Base-by-base conservation (phyloP, 1,140 invertebrate species). In the Coelopa frigida region DNA sequence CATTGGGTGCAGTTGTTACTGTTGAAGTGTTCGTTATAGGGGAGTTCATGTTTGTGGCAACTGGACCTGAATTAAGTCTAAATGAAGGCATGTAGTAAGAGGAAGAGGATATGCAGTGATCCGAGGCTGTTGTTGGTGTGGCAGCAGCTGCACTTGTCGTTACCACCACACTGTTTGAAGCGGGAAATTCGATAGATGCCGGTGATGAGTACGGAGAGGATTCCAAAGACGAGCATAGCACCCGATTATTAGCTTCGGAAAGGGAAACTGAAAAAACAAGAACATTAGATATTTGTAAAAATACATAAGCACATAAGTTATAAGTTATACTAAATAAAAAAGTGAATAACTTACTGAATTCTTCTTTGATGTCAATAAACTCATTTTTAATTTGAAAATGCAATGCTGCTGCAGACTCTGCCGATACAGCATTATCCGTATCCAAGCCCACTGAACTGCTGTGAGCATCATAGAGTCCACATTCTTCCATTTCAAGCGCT, bases 401-500 rank as follows among this genome's bases (percentile, higher is more conserved):
- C 36, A 65, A 49, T 37, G 59, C 62, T n/a, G 62, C 62, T 8
- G 62, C 59, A 20, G 62, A 50, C 39, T 66, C 62, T 3, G 62
- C 58, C 2, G 58, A 58, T 39, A 65, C 65, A 14, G 62, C 62
- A 40, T 66, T 66, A 41, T 66, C 62, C 0, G 61, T 61, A 2
- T 58, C 62, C 11, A 60, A 51, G 6, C 58, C 58, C 1, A 22
- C 36, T 0, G 33, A 29, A 23, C 26, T 41, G 20, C 26, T 27
- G 18, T 22, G 22, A 0, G 56, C 44, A 39, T 59, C 58, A 37
- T 61, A 63, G 4, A 63, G 51, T 5, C 64, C 64, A 33, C 59
- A 61, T 36, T 68, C 64, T 29, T 68, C 64, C 64, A 68, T 64
- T 49, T 68, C 64, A 4, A 68, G 46, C 2, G 64, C 64, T 33